Evolutionary conservation across 1,140 invertebrate genomes (phyloP), one percentile per base, ranked within the genome.

Genomic region (Bombus terrestris): DNA sequence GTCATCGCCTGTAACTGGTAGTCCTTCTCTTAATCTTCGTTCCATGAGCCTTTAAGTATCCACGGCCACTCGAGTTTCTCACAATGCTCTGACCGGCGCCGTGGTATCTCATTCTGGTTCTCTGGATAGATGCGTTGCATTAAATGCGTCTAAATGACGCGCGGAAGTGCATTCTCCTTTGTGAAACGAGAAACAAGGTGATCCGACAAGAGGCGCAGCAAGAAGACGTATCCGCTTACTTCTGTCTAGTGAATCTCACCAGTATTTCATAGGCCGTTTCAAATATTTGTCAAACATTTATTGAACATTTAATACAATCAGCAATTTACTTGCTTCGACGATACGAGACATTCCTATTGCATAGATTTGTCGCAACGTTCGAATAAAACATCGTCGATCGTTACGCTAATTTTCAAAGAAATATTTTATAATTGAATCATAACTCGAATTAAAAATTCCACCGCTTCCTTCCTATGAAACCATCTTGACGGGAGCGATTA

Each of bases 1-100:
- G 95, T 95, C 94, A 95, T 95, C 93, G 94, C 91, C 93, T 91
- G 92, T 95, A 95, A 95, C 95, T 95, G 93, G 93, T 94, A 93
- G 93, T 95, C 94, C 94, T 94, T 94, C 93, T 94, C 93, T 93
- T 95, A 94, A 95, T 94, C 92, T 92, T 89, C 90, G 74, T 91
- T 92, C 90, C 88, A 89, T 88, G 90, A 91, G 91, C 89, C 88
- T 88, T 93, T 85, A 88, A 94, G 92, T 90, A 90, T 91, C 86
- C 88, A 71, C 88, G 82, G 71, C 90, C 92, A 93, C 93, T 93
- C 84, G 88, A 91, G 80, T 86, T 91, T 91, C 92, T 94, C 91
- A 89, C 92, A 89, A 90, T 91, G 83, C 88, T 74, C 81, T 88
- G 74, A 64, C 82, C 89, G 89, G 88, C 90, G 88, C 91, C 89